Percentiles rank a stretch among this genome's conserved stretches.
Evolutionary conservation across 2,888 invertebrate species (phyloP).

Genomic region (Agelastica alni): DNA sequence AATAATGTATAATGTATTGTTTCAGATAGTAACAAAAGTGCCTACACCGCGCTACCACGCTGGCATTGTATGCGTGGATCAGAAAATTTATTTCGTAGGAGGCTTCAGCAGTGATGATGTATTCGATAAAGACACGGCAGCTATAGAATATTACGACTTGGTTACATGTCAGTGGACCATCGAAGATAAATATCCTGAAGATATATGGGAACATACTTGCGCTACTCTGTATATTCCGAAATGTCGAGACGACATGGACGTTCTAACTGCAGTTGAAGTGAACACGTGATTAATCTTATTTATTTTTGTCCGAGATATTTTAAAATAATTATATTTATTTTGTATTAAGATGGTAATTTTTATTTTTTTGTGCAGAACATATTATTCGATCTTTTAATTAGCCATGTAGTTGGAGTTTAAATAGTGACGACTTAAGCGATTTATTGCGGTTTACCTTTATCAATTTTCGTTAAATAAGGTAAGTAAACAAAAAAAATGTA

Average conservation of each 20-base stretch:
- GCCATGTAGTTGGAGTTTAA: no score
- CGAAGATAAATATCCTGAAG: constrained; percentile 67
- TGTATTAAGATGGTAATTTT: no score
- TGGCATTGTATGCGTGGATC: constrained; percentile 65
- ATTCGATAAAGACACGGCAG: constrained; percentile 68
- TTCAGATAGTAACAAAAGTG: constrained; percentile 61
- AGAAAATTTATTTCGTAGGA: constrained; percentile 70
- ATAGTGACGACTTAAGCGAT: no score
- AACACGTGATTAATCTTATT: constrained; percentile 12
- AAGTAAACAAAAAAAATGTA: no score
- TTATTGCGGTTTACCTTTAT: no score
- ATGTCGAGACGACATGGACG: constrained; percentile 47
- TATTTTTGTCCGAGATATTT: constrained; percentile 1
- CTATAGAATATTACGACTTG: constrained; percentile 70
- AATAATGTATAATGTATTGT: constrained; percentile 12
- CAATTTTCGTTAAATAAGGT: no score
- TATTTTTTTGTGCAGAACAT: no score
- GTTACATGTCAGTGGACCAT: constrained; percentile 65
- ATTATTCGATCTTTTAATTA: no score
- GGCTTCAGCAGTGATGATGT: constrained; percentile 71
- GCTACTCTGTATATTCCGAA: constrained; percentile 70
- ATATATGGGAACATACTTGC: constrained; percentile 74
- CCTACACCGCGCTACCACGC: constrained; percentile 72
- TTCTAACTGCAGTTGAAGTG: constrained; percentile 38
- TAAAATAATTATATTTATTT: constrained; percentile 10